Conservation (phyloP, 2,113 vertebrate species). For the Sylvicapra grimmia region DNA sequence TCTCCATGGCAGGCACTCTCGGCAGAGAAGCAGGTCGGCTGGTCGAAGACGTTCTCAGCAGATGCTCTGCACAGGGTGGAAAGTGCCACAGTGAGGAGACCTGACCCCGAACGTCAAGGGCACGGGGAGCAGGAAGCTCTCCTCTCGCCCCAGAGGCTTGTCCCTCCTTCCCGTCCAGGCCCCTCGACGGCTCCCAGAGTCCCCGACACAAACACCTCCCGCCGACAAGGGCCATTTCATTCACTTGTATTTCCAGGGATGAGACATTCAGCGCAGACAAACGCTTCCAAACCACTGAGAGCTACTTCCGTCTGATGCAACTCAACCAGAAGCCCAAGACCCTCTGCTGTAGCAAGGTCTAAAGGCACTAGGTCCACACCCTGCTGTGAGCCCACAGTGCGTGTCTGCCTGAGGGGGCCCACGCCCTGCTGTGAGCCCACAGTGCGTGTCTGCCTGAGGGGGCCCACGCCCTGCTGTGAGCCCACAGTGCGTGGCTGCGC, state of each 20-base stretch:
- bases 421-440: background rate
- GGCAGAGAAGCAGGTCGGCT: constrained; percentile 86
- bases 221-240: background rate
- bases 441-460: background rate
- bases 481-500: too few relatives aligned
- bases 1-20: constrained; percentile 90
- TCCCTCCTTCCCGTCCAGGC: background rate
- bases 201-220: background rate
- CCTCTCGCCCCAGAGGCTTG: background rate
- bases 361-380: background rate
- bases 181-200: background rate
- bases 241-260: background rate
- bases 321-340: background rate
- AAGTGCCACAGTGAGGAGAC: background rate
- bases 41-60: constrained; percentile 85
- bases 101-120: background rate
- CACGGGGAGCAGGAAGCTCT: background rate
- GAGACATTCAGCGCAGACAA: background rate
- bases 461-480: too few relatives aligned
- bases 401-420: background rate
- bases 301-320: background rate
- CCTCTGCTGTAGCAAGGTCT: background rate
- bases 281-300: background rate
- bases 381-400: too few relatives aligned
- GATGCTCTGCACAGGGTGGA: constrained; percentile 81